Evolutionary conservation across 2,113 vertebrate genomes (phyloP).

Genomic region (Prinia subflava): DNA sequence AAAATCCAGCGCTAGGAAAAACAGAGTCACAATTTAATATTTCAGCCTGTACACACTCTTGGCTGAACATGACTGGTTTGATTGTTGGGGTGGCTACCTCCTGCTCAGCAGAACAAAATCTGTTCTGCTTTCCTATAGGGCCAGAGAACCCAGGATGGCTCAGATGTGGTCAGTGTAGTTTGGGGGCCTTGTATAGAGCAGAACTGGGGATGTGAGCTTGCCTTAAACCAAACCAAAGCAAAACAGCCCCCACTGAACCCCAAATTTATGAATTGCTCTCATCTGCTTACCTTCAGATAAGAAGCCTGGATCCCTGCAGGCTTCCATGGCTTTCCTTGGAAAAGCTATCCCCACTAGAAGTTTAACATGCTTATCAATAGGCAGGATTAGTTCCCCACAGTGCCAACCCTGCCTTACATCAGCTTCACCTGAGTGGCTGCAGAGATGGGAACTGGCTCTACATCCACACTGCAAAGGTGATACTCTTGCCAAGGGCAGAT

Average conservation of each 20-base stretch:
- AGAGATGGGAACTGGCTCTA: neutral
- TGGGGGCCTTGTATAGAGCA: neutral
- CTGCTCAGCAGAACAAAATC: neutral
- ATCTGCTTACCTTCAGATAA: neutral
- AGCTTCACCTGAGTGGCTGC: neutral
- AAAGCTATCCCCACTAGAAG: neutral
- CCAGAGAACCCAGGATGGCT: neutral
- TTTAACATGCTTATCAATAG: neutral
- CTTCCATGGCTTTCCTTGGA: neutral
- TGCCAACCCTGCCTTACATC: accelerated
- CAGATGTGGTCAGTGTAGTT: neutral
- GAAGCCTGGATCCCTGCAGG: neutral
- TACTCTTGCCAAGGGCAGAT: neutral
- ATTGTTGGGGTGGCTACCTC: neutral
- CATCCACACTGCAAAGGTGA: too few species aligned
- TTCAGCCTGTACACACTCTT: neutral
- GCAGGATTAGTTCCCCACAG: neutral
- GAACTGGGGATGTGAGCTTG: neutral
- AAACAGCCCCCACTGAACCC: accelerated
- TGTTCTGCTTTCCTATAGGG: neutral
- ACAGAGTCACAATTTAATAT: neutral
- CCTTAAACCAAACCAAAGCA: neutral
- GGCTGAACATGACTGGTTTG: neutral
- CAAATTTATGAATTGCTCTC: neutral
- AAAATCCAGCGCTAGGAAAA: neutral